Evolutionary conservation across 2,113 vertebrate genomes (phyloP).

Genomic region (Paedocypris sp.): DNA sequence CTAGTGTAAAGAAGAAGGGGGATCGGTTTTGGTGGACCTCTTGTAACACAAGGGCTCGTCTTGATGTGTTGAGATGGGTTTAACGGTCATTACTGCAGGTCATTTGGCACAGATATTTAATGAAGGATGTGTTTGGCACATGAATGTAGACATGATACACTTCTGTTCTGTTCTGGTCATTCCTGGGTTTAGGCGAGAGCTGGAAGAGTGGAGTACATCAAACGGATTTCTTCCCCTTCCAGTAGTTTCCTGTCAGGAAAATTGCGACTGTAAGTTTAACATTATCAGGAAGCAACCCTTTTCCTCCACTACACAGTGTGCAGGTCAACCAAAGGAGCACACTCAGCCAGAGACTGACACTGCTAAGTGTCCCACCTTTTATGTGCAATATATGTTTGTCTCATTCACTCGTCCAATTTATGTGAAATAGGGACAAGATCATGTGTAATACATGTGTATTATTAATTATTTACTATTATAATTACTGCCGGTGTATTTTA

Average conservation of each 20-base stretch:
- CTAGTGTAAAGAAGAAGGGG: conserved; percentile 74
- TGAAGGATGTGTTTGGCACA: neutral
- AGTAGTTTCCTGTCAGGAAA: conserved; percentile 66
- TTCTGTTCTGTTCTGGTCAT: neutral
- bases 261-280: neutral
- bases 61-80: conserved; percentile 44
- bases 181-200: conserved; percentile 41
- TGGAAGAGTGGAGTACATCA: conserved; percentile 54
- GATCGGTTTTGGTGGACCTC: conserved; percentile 59
- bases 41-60: conserved; percentile 67
- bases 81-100: too few relatives aligned
- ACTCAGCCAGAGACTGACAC: too few relatives aligned
- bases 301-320: too few relatives aligned
- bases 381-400: too few relatives aligned
- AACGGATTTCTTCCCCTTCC: conserved; percentile 74
- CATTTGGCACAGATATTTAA: neutral
- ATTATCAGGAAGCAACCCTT: neutral
- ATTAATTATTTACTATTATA: too few relatives aligned
- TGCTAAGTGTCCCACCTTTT: too few relatives aligned
- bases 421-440: too few relatives aligned
- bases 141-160: neutral
- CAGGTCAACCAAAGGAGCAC: too few relatives aligned
- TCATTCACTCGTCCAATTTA: too few relatives aligned
- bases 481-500: too few relatives aligned
- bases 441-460: too few relatives aligned